phyloP scores from a whole-genome alignment of 92 coral and sea anemone genomes.

The Paragorgia papillata region DNA sequence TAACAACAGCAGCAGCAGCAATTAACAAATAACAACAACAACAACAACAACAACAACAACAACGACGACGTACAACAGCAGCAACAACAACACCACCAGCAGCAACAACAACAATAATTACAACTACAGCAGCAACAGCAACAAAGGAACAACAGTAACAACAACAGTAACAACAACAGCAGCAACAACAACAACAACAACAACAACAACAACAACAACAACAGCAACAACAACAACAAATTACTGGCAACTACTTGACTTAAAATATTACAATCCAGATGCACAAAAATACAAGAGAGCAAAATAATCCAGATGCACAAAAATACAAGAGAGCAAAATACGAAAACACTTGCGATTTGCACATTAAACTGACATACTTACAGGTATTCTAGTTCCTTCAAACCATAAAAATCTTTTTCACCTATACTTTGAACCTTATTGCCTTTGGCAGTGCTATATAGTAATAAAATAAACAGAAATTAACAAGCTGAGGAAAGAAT shows the following conservation, averaged over 20 bases:
- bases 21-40: background rate
- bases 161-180: slow-evolving; percentile 1
- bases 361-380: slow-evolving; percentile 55
- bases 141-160: background rate
- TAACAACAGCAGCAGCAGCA: background rate
- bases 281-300: too few species aligned
- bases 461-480: background rate
- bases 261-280: too few species aligned
- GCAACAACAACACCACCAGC: background rate
- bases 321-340: too few species aligned
- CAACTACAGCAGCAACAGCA: background rate
- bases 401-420: slow-evolving; percentile 70
- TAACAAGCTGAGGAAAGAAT: background rate
- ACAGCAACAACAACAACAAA: background rate
- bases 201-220: background rate
- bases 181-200: background rate
- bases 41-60: background rate
- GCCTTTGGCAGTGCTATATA: slow-evolving; percentile 67
- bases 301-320: too few species aligned
- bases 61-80: too few species aligned
- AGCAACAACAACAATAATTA: background rate
- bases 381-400: slow-evolving; percentile 58
- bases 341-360: too few species aligned
- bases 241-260: too few species aligned
- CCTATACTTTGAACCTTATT: slow-evolving; percentile 68